A percentile compares a stretch with the other conserved stretches of the same genome.
phyloP scores from a whole-genome alignment of 1,140 invertebrate genomes.

The Conus betulinus region DNA sequence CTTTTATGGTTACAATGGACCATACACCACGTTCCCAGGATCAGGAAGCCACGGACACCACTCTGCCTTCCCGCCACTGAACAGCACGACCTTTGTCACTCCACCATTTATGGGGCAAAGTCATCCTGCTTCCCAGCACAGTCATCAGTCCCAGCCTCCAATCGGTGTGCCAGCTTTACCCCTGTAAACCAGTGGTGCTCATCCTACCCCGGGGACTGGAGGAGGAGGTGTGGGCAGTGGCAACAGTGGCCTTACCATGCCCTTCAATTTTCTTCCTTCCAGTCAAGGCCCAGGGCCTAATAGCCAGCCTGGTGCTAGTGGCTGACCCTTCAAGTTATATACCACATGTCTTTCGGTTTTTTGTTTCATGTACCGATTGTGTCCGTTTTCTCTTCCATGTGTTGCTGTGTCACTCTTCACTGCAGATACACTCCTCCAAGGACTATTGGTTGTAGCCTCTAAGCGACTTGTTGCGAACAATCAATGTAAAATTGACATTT shows the following conservation, averaged over 20 bases:
- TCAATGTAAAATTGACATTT: background rate
- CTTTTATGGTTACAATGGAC: slow-evolving; percentile 25
- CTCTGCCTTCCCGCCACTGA: slow-evolving; percentile 22
- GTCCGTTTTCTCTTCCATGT: background rate
- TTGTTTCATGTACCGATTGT: background rate
- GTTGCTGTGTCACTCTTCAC: background rate
- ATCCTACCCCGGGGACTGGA: background rate
- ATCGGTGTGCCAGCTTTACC: background rate
- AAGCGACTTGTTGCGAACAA: background rate
- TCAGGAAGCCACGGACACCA: slow-evolving; percentile 31
- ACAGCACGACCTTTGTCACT: slow-evolving; percentile 15
- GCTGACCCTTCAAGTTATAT: background rate
- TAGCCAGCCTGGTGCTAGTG: slow-evolving; percentile 24
- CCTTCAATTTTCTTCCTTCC: background rate
- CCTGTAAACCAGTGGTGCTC: slow-evolving; percentile 4
- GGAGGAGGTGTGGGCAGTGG: background rate
- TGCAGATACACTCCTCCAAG: background rate
- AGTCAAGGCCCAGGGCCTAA: background rate
- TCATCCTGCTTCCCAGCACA: background rate
- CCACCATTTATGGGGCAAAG: slow-evolving; percentile 24
- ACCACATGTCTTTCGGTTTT: slow-evolving; percentile 30
- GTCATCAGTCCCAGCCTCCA: background rate
- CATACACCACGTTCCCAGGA: slow-evolving; percentile 26
- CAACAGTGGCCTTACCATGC: slow-evolving; percentile 6
- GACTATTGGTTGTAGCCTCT: background rate